Conservation (phyloP, 2,113 vertebrate species). For the Misgurnus anguillicaudatus region DNA sequence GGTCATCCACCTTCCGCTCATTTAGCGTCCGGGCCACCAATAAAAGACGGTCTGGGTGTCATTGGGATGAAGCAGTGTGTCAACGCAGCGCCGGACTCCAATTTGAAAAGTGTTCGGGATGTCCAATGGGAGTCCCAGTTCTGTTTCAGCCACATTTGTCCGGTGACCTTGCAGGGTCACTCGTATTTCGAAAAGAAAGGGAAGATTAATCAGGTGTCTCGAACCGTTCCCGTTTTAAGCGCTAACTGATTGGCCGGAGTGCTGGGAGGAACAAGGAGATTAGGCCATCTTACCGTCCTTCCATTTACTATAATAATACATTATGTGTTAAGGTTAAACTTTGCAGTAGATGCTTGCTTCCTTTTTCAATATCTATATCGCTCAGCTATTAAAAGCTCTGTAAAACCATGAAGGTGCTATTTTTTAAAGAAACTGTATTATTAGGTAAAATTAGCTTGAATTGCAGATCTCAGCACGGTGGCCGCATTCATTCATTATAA, state of each 20-base stretch:
- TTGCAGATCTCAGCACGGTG: not conserved
- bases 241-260: slow-evolving; percentile 40
- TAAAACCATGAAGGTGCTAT: too few species aligned
- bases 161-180: slow-evolving; percentile 61
- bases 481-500: too few species aligned
- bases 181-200: slow-evolving; percentile 45
- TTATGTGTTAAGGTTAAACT: slow-evolving; percentile 26
- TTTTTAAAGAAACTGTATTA: too few species aligned
- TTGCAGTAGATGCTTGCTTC: slow-evolving; percentile 11
- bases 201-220: slow-evolving; percentile 46
- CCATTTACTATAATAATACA: slow-evolving; percentile 35
- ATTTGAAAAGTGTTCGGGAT: slow-evolving; percentile 57
- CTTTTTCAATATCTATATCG: not conserved
- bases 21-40: slow-evolving; percentile 52
- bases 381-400: not conserved
- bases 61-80: slow-evolving; percentile 57
- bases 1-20: slow-evolving; percentile 52
- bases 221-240: slow-evolving; percentile 35
- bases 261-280: not conserved
- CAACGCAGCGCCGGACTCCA: slow-evolving; percentile 53
- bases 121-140: slow-evolving; percentile 52
- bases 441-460: too few species aligned
- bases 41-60: slow-evolving; percentile 54
- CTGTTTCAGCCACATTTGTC: slow-evolving; percentile 40
- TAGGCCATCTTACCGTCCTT: slow-evolving; percentile 21